These are phyloP conservation scores for Tokudaia muenninki DNA, from an alignment of 2,797 vertebrate species.

Conservation along the genomic window DNA sequence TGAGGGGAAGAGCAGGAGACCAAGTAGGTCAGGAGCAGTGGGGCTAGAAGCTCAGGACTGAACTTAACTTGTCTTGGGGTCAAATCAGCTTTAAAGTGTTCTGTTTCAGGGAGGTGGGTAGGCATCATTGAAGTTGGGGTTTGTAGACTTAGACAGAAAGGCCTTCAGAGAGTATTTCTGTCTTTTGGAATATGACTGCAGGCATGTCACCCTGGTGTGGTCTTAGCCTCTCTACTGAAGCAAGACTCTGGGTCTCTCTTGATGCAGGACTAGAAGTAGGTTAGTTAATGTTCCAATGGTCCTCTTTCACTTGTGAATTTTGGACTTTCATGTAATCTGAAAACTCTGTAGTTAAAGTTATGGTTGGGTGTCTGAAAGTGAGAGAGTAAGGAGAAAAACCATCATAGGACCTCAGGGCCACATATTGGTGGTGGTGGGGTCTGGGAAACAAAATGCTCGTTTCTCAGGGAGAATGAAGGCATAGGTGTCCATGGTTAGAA, in stretches of 20 bases:
- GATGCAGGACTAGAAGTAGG: conserved; percentile 27
- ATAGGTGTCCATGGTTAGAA: neutral
- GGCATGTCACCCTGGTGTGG: conserved; percentile 67
- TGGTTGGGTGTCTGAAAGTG: conserved; percentile 26
- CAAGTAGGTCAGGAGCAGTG: neutral
- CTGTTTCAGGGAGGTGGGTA: neutral
- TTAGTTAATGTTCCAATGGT: neutral
- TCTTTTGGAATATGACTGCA: conserved; percentile 54
- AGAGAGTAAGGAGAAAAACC: neutral
- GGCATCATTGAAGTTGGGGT: neutral
- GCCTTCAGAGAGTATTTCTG: conserved; percentile 26
- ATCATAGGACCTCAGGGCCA: neutral
- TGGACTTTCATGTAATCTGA: conserved; percentile 66
- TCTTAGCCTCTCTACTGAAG: conserved; percentile 38
- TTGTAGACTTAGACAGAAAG: conserved; percentile 26
- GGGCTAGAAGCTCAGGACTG: neutral
- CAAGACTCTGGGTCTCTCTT: conserved; percentile 51
- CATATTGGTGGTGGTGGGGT: neutral
- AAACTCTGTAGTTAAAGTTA: conserved; percentile 71
- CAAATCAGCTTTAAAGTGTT: conserved; percentile 16
- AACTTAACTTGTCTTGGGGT: neutral
- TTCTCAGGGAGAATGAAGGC: neutral
- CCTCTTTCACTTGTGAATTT: conserved; percentile 73
- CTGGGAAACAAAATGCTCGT: neutral
- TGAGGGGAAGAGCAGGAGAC: neutral